phyloP scores from a whole-genome alignment of 1,140 invertebrate genomes.

The Drosophila bocqueti region DNA sequence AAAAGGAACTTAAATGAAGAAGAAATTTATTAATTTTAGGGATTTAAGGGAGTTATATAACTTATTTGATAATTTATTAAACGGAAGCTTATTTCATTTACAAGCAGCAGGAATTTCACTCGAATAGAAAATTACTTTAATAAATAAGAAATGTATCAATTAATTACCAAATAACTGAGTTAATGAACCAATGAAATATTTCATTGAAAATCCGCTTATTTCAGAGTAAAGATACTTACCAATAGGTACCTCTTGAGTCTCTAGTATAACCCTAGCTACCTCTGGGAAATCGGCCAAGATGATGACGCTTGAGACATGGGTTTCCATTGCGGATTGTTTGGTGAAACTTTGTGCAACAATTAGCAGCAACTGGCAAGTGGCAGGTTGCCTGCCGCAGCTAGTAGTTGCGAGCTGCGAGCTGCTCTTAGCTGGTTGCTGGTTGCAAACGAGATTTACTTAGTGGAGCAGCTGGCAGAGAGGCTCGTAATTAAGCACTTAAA shows the following conservation, averaged over 20 bases:
- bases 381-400: conserved; percentile 20
- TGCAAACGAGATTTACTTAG: conserved; percentile 76
- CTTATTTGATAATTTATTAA: background rate
- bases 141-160: background rate
- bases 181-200: no score
- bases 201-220: no score
- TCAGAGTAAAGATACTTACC: background rate
- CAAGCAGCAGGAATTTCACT: no score
- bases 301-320: conserved; percentile 38
- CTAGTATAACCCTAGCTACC: conserved; percentile 2
- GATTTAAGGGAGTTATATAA: background rate
- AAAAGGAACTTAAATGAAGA: background rate
- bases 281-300: conserved; percentile 68
- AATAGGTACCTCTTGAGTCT: background rate
- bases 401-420: conserved; percentile 1
- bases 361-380: conserved; percentile 31
- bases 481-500: conserved; percentile 83
- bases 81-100: no score
- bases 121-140: background rate
- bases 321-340: conserved; percentile 42
- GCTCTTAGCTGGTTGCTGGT: conserved; percentile 1
- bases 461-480: conserved; percentile 66
- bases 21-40: background rate
- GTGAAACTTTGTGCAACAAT: conserved; percentile 63
- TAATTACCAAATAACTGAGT: no score